phyloP scores from a whole-genome alignment of 2,113 vertebrate genomes.

The Tonatia bakeri region DNA sequence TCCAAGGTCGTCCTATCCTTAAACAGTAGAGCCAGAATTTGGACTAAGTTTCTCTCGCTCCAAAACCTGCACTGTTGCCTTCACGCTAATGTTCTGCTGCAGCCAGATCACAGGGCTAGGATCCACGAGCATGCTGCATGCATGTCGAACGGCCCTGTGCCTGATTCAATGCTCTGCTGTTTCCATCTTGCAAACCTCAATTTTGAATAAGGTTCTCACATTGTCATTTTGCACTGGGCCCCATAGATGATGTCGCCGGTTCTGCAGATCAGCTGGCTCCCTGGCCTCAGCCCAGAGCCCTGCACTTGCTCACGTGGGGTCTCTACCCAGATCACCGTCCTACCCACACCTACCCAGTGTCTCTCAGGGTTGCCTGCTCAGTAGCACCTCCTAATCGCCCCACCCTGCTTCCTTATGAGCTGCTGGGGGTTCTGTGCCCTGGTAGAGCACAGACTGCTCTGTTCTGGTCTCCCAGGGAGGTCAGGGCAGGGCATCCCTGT shows the following conservation, averaged over 20 bases:
- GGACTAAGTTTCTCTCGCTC: neutral
- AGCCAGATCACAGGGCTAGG: neutral
- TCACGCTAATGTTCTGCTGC: neutral
- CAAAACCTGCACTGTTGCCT: neutral
- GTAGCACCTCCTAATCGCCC: neutral
- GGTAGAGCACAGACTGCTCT: neutral
- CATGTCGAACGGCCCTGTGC: neutral
- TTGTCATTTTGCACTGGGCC: neutral
- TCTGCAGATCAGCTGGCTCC: neutral
- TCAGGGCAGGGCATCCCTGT: neutral
- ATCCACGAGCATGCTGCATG: fast-evolving
- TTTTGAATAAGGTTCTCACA: neutral
- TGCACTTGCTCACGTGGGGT: neutral
- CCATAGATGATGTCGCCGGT: neutral
- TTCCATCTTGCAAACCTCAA: neutral
- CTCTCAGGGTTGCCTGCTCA: neutral
- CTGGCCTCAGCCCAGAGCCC: neutral
- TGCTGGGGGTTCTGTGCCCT: neutral
- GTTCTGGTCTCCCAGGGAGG: neutral
- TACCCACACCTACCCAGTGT: fast-evolving
- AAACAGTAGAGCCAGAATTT: neutral
- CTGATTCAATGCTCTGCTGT: neutral
- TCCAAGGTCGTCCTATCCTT: neutral
- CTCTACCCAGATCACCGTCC: neutral
- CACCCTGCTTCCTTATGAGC: fast-evolving